Evolutionary conservation across 2,113 vertebrate genomes (phyloP).

Genomic region (Macaca mulatta): DNA sequence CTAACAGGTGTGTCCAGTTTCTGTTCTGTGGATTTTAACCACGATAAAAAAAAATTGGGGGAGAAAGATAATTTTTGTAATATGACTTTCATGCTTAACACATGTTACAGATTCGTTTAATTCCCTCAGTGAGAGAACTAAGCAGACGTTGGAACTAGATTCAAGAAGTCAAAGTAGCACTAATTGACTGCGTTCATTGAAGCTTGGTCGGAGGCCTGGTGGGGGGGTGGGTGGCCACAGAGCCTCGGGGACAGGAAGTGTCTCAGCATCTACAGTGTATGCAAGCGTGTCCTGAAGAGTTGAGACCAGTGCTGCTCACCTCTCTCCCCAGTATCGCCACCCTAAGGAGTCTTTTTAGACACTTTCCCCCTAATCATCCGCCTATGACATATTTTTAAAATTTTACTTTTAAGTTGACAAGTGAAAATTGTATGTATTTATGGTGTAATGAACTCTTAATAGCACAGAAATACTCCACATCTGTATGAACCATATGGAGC

Average conservation of each 20-base stretch:
- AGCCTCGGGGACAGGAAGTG: not conserved
- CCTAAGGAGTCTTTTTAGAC: not conserved
- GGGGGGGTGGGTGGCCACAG: fast-evolving
- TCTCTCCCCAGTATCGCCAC: fast-evolving
- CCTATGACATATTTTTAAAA: not conserved
- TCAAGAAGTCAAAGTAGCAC: fast-evolving
- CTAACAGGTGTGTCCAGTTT: too few relatives aligned
- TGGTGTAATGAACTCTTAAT: not conserved
- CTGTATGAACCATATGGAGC: too few relatives aligned
- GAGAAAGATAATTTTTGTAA: not conserved
- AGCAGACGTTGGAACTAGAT: not conserved
- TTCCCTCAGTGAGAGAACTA: not conserved
- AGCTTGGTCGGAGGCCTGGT: not conserved
- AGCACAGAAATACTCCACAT: not conserved
- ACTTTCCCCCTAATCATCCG: fast-evolving
- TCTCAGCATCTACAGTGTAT: not conserved
- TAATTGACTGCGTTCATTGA: too few relatives aligned
- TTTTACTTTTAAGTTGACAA: not conserved
- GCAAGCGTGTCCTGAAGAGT: not conserved
- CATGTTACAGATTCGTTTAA: fast-evolving
- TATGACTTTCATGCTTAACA: too few relatives aligned
- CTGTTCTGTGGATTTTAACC: not conserved
- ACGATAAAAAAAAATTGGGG: not conserved
- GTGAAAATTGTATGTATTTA: not conserved
- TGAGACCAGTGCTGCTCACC: not conserved